These are phyloP conservation scores for Plebejus anna DNA, from an alignment of 2,888 invertebrate genomes.

Conservation along the genomic window DNA sequence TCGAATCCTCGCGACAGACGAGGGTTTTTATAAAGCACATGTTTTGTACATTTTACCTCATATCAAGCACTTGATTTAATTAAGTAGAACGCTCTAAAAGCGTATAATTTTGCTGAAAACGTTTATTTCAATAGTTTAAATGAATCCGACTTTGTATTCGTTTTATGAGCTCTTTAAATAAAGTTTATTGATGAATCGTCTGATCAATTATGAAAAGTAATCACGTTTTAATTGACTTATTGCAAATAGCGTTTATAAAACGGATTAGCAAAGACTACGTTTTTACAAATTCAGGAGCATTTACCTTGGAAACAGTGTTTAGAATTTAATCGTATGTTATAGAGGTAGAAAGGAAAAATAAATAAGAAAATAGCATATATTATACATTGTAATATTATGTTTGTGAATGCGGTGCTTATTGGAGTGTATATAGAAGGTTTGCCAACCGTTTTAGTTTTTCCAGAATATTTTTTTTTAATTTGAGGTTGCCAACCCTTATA, in stretches of 20 bases:
- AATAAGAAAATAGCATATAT: too few species aligned
- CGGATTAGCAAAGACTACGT: background rate
- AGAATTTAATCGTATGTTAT: too few species aligned
- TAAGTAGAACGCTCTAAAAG: background rate
- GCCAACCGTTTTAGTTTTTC: too few species aligned
- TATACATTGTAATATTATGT: too few species aligned
- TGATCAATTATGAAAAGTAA: conserved; percentile 3
- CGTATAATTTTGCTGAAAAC: conserved; percentile 16
- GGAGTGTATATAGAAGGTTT: too few species aligned
- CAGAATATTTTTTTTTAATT: too few species aligned
- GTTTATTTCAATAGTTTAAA: conserved; percentile 3
- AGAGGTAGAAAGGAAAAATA: too few species aligned
- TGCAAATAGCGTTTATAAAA: background rate
- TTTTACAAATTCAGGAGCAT: background rate
- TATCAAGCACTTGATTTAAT: conserved; percentile 23
- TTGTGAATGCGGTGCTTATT: too few species aligned
- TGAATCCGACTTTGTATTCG: conserved; percentile 1
- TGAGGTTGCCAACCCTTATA: too few species aligned
- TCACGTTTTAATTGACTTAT: background rate
- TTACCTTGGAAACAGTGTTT: background rate
- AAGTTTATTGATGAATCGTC: background rate
- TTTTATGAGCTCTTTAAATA: background rate
- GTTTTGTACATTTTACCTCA: conserved; percentile 7
- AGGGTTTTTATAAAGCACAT: conserved; percentile 12
- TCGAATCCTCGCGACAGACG: background rate